Conservation (phyloP, 37 sponge, comb jelly and placozoan genomes). For the Halichondria panicea region DNA sequence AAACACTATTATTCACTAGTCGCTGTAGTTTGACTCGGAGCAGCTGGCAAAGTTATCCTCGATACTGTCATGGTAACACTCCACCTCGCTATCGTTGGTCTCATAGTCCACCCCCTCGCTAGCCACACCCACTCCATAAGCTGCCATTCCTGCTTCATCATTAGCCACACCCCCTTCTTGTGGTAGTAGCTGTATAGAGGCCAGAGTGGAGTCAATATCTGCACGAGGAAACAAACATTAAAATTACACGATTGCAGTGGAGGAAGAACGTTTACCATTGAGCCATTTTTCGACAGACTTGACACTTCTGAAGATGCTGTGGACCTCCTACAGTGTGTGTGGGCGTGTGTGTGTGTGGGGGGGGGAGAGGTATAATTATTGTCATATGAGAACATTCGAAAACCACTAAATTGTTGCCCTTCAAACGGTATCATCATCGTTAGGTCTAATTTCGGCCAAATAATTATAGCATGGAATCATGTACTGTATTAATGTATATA, state of each 20-base stretch:
- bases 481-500: too few relatives aligned
- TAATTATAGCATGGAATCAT: too few relatives aligned
- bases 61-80: neutral
- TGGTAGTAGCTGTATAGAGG: neutral
- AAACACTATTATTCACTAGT: too few relatives aligned
- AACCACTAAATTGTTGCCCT: too few relatives aligned
- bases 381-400: too few relatives aligned
- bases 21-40: conserved; percentile 2
- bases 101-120: conserved; percentile 1
- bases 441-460: too few relatives aligned
- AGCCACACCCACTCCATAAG: neutral
- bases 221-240: neutral
- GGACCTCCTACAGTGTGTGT: conserved; percentile 7
- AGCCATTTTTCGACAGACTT: conserved; percentile 44
- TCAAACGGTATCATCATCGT: too few relatives aligned
- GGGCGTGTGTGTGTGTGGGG: too few relatives aligned
- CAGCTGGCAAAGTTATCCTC: too few relatives aligned
- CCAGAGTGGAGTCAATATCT: neutral
- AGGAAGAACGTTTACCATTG: conserved; percentile 5
- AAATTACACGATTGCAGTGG: neutral
- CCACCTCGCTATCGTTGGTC: neutral
- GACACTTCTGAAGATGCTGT: conserved; percentile 36
- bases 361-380: too few relatives aligned
- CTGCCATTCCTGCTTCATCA: neutral
- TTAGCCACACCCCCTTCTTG: neutral